Evolutionary conservation across 2,113 vertebrate genomes (phyloP), one percentile per base, ranked within the genome.

Genomic region (Sigmodon hispidus): DNA sequence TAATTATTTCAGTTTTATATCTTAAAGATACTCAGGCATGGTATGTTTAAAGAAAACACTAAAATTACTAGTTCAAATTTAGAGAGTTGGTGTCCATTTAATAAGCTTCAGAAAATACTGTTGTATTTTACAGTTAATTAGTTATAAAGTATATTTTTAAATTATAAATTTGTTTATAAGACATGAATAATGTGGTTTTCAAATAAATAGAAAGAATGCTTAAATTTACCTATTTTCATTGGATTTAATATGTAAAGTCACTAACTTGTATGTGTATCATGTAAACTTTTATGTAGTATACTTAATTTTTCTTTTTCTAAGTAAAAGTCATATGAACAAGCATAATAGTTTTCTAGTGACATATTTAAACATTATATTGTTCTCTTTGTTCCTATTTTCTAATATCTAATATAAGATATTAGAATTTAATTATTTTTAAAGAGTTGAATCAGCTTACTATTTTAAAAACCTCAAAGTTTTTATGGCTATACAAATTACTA

Each of bases 361-460:
- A 48, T 73, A 85, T 34, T 79, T 8, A 69, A 21, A 48, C 24
- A 91, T 73, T 91, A 50, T 8, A 89, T 59, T 9, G 1, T 85
- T 89, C 88, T 94, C 52, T 36, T n/a, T 69, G 72, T 91, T 57
- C 34, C 3, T 13, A 16, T 75, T 94, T 43, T n/a, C 70, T 67
- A 91, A 93, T 89, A 97, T 93, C 91, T 89, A 29, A 67, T 69
- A 55, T 70, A 79, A 96, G 89, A 93, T 84, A n/a, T 57, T n/a
- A 88, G 36, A 73, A 97, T 79, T 96, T 86, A 97, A 91, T 96
- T 93, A 90, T 94, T 93, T 93, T 94, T 63, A 87, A 90, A 93
- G 80, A 84, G 87, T 81, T 86, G 88, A 92, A 90, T 94, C 77
- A 94, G 73, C 90, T 73, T 86, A 73, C 61, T 75, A 90, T 9